Evolutionary conservation across 2,113 vertebrate species (phyloP).

Genomic region (Pluvianellus socialis): DNA sequence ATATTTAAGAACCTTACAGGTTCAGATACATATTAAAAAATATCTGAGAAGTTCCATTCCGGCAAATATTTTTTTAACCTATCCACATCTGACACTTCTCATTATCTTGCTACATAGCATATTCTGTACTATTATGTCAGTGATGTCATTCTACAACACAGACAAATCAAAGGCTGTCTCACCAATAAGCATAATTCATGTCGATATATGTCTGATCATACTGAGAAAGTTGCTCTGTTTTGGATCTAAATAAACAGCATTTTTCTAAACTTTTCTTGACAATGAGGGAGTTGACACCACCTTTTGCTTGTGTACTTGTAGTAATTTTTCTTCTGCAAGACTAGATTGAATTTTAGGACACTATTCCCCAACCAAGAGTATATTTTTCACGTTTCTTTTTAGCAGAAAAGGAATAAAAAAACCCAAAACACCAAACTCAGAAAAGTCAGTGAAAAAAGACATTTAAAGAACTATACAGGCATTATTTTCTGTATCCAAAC

Average conservation of each 20-base stretch:
- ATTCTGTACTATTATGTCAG: neutral
- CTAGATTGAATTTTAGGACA: neutral
- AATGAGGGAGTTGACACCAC: neutral
- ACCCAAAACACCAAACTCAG: no score
- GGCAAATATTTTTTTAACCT: neutral
- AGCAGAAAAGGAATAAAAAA: neutral
- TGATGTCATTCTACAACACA: neutral
- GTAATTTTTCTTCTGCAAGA: neutral
- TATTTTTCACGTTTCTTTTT: neutral
- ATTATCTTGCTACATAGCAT: neutral
- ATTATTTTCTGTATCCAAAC: neutral
- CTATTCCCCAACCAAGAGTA: neutral
- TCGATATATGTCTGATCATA: neutral
- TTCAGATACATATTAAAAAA: neutral
- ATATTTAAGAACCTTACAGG: neutral
- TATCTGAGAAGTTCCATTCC: neutral
- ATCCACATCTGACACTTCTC: neutral
- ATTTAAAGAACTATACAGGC: neutral
- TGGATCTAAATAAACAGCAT: neutral
- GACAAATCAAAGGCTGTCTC: neutral
- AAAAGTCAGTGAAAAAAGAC: neutral
- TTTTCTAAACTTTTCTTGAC: neutral
- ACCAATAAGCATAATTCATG: neutral
- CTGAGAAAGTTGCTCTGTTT: neutral
- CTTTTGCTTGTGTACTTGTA: neutral